Conservation (phyloP, 2,113 vertebrate genomes). For the Geococcyx californianus region DNA sequence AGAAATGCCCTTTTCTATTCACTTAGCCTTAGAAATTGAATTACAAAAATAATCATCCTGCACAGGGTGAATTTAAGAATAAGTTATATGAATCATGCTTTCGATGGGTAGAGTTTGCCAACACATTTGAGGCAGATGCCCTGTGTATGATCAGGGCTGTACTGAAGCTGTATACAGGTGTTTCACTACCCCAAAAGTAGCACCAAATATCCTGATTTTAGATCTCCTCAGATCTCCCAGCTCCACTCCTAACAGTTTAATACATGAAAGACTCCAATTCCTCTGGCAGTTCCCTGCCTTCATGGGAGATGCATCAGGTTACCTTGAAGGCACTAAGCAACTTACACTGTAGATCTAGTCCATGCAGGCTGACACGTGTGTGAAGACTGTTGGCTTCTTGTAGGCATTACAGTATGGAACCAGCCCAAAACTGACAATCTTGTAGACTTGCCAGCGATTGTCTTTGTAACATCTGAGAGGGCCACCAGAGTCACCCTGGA, state of each 20-base stretch:
- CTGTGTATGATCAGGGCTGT: not conserved
- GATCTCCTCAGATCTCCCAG: not conserved
- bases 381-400: constrained; percentile 14
- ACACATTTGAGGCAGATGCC: not conserved
- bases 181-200: not conserved
- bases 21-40: not conserved
- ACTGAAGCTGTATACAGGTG: not conserved
- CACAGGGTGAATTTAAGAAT: not conserved
- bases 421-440: not conserved
- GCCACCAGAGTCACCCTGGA: not conserved
- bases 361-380: constrained; percentile 42
- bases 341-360: constrained; percentile 73
- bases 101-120: not conserved
- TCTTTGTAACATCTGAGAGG: not conserved
- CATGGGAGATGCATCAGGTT: not conserved
- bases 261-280: not conserved
- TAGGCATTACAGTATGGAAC: not conserved
- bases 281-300: not conserved
- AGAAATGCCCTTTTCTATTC: not conserved
- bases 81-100: not conserved
- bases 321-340: not conserved
- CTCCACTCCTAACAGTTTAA: not conserved
- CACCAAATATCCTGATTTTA: not conserved
- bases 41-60: not conserved
- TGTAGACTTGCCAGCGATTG: not conserved